Conservation (phyloP, 2,888 invertebrate genomes). For the Caradrina kadenii region DNA sequence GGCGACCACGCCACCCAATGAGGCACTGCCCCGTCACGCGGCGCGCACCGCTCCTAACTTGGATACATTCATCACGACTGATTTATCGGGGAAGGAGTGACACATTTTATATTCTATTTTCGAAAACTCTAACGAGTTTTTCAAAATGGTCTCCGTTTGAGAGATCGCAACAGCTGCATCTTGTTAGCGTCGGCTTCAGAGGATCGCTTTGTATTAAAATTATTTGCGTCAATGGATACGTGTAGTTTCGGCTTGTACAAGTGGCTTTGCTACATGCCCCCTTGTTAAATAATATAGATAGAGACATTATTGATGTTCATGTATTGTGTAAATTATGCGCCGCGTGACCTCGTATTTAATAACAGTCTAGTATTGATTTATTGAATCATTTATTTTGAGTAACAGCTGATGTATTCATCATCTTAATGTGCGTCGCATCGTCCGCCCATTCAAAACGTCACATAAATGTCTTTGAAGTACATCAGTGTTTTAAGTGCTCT, state of each 20-base stretch:
- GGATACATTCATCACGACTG: slow-evolving; percentile 88
- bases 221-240: slow-evolving; percentile 84
- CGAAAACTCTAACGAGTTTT: slow-evolving; percentile 88
- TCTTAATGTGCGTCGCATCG: slow-evolving; percentile 71
- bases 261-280: slow-evolving; percentile 71
- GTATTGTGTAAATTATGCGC: slow-evolving; percentile 84
- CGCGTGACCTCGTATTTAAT: slow-evolving; percentile 80
- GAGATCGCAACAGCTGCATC: slow-evolving; percentile 88
- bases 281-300: slow-evolving; percentile 71
- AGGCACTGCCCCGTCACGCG: slow-evolving; percentile 87
- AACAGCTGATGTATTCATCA: slow-evolving; percentile 81
- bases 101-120: slow-evolving; percentile 90
- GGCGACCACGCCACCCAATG: slow-evolving; percentile 90
- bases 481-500: slow-evolving; percentile 73
- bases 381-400: slow-evolving; percentile 77
- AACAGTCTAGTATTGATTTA: slow-evolving; percentile 83
- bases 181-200: slow-evolving; percentile 86
- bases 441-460: slow-evolving; percentile 69
- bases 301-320: slow-evolving; percentile 76
- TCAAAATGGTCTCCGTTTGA: slow-evolving; percentile 87
- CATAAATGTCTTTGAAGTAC: slow-evolving; percentile 68
- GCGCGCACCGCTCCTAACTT: slow-evolving; percentile 83
- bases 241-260: slow-evolving; percentile 74
- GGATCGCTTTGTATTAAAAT: slow-evolving; percentile 85
- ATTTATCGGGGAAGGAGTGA: slow-evolving; percentile 90